Base-by-base conservation (phyloP, 2,113 vertebrate species). In the Xiphias gladius region DNA sequence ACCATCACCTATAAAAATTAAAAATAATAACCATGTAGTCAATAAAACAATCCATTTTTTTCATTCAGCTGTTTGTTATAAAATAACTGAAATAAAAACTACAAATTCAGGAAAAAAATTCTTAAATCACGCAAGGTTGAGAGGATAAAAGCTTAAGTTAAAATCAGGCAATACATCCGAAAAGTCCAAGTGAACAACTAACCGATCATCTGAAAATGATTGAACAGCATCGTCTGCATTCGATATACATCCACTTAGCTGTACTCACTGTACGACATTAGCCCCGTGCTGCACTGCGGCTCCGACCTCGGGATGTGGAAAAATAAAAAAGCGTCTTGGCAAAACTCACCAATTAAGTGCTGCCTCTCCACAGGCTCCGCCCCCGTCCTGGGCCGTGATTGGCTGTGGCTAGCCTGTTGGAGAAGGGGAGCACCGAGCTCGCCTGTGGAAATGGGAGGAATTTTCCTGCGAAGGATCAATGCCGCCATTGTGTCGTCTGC, bases 211-310 rank as follows among this genome's bases (percentile, higher is more conserved):
- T 94, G 94, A 94, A 94, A 94, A 93, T 94, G 94, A 94, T 94
- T 94, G 94, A 94, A 94, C 91, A 92, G 92, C 92, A 94, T 94
- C 90, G 92, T 94, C 92, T 94, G 92, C 93, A 88, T 89, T 94
- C 84, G 90, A 92, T 91, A 95, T 93, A 95, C 88, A 94, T 94
- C 94, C 93, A 94, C 89, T 95, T 94, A 94, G 93, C 92, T 95
- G 94, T 96, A 96, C 95, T 96, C 95, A 96, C 95, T 94, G 94
- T 96, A 95, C 95, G 94, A 95, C 95, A 95, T 96, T 95, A 94
- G 95, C 93, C 93, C 93, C 94, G 92, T 94, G 94, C 95, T 96
- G 95, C 95, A 95, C 94, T 96, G 95, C 94, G 94, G 94, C 92
- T 95, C 93, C 94, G 80, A 95, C 95, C 92, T 92, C 89, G 88